Base-by-base conservation (phyloP, 2,888 invertebrate genomes). In the Tinea pellionella region DNA sequence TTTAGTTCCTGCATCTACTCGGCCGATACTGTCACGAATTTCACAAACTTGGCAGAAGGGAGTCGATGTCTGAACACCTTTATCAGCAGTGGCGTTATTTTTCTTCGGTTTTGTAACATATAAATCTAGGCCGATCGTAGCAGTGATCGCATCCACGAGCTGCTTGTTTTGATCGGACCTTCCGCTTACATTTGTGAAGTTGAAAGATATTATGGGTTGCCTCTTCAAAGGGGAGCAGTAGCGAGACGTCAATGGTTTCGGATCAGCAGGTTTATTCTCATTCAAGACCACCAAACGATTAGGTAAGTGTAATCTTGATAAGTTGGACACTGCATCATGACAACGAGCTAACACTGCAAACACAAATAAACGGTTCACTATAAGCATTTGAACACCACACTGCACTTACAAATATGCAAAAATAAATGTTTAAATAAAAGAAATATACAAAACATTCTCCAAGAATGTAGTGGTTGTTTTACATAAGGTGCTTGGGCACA, bases 181-280 rank as follows among this genome's bases (percentile, higher is more conserved):
- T 0, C 65, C 68, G 57, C 66, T 69, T 2, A 65, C 64, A 64
- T 75, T 78, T 11, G 83, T 82, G 64, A 80, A 85, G 64, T 76
- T 72, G 67, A 83, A 85, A 62, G 83, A 77, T 13, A 79, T 68
- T 1, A 69, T 63, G 1, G 69, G 69, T 64, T 81, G 79, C 62
- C 83, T 77, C 71, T 87, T 87, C 68, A 87, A 69, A 8, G 87
- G 87, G 12, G 86, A 87, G 66, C 79, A 77, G 67, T 68, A 84
- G 66, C 78, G 78, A 0, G 77, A 73, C 12, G 68, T 64, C 57
- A 80, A 65, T 59, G 69, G 65, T 64, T 80, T 79, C 11, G 64
- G 67, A 51, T 79, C 78, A 13, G 64, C 61, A 41, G 69, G 72
- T 15, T 72, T 62, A 57, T 74, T 66, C 30, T 64, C 67, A 63